Percentiles rank a stretch among this genome's conserved stretches.
Evolutionary conservation across 2,113 vertebrate species (phyloP).

Genomic region (Danionella cerebrum): DNA sequence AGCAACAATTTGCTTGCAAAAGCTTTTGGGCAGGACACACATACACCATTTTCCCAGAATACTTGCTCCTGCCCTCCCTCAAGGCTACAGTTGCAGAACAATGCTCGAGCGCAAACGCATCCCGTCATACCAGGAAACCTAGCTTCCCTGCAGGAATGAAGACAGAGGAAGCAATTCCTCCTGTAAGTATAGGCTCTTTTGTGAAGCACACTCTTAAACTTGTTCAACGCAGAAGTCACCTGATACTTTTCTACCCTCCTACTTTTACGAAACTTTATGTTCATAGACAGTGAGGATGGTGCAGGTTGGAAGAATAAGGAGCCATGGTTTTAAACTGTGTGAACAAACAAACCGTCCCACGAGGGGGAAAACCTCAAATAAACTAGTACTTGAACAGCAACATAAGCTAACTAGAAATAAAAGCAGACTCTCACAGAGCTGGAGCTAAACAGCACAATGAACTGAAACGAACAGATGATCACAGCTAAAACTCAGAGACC

Average conservation of each 20-base stretch:
- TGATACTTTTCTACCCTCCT: not conserved
- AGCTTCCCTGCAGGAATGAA: conserved; percentile 27
- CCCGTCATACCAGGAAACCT: conserved; percentile 20
- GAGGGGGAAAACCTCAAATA: no score
- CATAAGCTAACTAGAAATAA: no score
- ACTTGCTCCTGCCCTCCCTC: conserved; percentile 25
- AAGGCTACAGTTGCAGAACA: conserved; percentile 41
- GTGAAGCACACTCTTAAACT: not conserved
- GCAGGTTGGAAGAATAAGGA: no score
- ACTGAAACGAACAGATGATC: no score
- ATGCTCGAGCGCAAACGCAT: conserved; percentile 27
- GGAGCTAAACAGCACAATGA: no score
- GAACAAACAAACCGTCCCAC: no score
- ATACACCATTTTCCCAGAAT: conserved; percentile 24
- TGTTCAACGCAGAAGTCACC: not conserved
- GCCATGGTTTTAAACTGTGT: no score
- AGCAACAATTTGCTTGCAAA: conserved; percentile 37
- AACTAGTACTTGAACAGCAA: no score
- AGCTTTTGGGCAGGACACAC: conserved; percentile 21
- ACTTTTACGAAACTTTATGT: not conserved
- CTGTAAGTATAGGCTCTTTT: conserved; percentile 12
- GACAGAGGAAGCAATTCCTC: conserved; percentile 13
- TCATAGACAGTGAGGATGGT: not conserved
- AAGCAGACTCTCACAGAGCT: no score
- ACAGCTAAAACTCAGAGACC: no score